phyloP scores from a whole-genome alignment of 2,113 vertebrate species.

The Hippoglossus stenolepis region DNA sequence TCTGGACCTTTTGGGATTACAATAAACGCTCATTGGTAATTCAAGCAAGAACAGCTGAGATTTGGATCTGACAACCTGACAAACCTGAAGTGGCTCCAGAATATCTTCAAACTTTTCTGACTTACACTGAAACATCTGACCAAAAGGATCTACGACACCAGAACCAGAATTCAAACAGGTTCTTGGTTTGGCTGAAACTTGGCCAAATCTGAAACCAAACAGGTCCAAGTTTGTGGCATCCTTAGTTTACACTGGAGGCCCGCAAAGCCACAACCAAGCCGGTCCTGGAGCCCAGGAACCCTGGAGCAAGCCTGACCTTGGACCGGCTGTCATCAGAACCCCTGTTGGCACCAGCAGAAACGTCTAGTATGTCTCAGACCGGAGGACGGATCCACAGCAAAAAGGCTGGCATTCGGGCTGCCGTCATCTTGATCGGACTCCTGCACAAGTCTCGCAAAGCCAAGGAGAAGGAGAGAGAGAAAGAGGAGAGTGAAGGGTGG shows the following conservation, averaged over 20 bases:
- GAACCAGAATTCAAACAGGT: conserved; percentile 37
- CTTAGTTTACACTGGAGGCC: conserved; percentile 61
- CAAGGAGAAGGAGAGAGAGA: conserved; percentile 81
- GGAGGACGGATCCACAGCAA: conserved; percentile 85
- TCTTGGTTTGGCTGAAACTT: conserved; percentile 20
- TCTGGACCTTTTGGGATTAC: conserved; percentile 60
- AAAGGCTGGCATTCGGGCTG: conserved; percentile 92
- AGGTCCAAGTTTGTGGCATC: conserved; percentile 17
- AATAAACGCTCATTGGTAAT: conserved; percentile 10
- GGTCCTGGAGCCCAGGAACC: conserved; percentile 54
- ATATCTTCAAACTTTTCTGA: conserved; percentile 31
- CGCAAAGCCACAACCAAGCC: conserved; percentile 54
- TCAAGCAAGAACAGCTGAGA: background rate
- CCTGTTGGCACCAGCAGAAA: conserved; percentile 55
- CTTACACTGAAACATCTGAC: background rate
- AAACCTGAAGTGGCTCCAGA: conserved; percentile 4
- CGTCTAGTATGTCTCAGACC: conserved; percentile 85
- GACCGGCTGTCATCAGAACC: conserved; percentile 65
- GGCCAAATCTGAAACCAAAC: conserved; percentile 17
- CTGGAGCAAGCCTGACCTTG: conserved; percentile 62
- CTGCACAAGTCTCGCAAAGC: conserved; percentile 92
- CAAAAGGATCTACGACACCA: background rate
- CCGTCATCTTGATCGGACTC: conserved; percentile 94
- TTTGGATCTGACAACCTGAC: conserved; percentile 22
- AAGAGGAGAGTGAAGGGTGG: conserved; percentile 79